Evolutionary conservation across 2,113 vertebrate species (phyloP), one percentile per base, ranked within the genome.

Genomic region (Hydrochoerus hydrochaeris): DNA sequence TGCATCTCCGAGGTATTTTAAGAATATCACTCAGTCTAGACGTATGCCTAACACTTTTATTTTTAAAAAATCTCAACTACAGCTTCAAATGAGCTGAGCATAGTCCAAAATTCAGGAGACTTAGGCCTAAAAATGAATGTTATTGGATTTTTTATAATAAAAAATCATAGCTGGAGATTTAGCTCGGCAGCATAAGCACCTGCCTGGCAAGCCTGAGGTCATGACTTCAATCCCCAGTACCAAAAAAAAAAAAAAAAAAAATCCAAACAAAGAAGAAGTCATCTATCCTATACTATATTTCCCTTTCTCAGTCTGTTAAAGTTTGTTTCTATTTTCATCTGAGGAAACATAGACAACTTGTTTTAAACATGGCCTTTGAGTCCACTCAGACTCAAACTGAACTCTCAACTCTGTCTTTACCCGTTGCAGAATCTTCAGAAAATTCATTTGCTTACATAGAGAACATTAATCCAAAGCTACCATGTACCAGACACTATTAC

Each of bases 71-170:
- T 10, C n/a, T 63, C 62, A 63, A 32, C 14, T 84, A 60, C 46
- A 38, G 57, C 24, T 60, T 82, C 32, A 44, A 93, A 60, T 85
- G 38, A 96, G 67, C 32, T 78, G 41, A 19, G n/a, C 32, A 24
- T 28, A 83, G n/a, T 32, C 26, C 52, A 95, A 88, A 89, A 71
- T 49, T 85, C 86, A 90, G 28, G 46, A 30, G 12, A 67, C 3
- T 54, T 52, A 22, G 14, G 3, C 26, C 63, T 85, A 28, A 82
- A 95, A 87, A 62, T 77, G 58, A 87, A 58, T 77, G 85, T 82
- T 86, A 78, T 71, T 28, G 32, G 46, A 24, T 44, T 7, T 17
- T 78, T 78, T 95, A 19, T 89, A 90, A 95, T 85, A 82, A 93
- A 54, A 46, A 78, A 1, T 16, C 41, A 3, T 7, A 11, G 46